Base-by-base conservation (phyloP, 2,797 vertebrate genomes). In the Anguilla marmorata region DNA sequence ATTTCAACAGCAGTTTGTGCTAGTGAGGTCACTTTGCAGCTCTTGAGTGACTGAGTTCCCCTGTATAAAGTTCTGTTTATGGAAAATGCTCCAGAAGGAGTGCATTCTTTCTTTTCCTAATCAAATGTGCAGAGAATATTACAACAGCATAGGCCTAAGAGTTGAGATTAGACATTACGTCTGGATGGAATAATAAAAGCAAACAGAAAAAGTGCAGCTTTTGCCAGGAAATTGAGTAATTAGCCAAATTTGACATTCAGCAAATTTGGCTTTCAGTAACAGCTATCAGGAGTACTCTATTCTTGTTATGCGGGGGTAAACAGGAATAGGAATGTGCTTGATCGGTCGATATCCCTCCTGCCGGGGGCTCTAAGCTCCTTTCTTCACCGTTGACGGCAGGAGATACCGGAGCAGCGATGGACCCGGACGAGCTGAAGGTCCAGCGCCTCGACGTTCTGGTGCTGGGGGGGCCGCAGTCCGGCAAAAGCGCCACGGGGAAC, bases 401-500 rank as follows among this genome's bases (percentile, higher is more conserved):
- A 86, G 60, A 45, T 3, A 19, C 8, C 19, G 24, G 37, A 6
- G 24, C 37, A 48, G n/a, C 0, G 63, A 86, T 60, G 37, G 60
- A 86, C 21, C 0, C 9, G 16, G 21, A 21, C 2, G 58, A 87
- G 86, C 88, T 84, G 21, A 88, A 85, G 0, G 91, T 93, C 50
- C 92, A 96, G 89, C 87, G 85, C 33, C 93, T 97, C 89, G 97
- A 97, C 12, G 91, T 97, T 52, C 94, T 95, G 85, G 91, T 98
- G 92, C 94, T 98, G 12, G 97, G 97, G 16, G 91, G 90, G 90
- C 91, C 88, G 52, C 97, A 97, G 90, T 95, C 93, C 89, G 97
- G 97, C 74, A 96, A 97, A 92, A 98, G 97, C 11, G 94, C 96
- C 87, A 93, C 96, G 80, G 97, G 97, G 85, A 98, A 98, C 16